Conservation (phyloP, 1,140 invertebrate genomes). For the Drosophila athabasca region DNA sequence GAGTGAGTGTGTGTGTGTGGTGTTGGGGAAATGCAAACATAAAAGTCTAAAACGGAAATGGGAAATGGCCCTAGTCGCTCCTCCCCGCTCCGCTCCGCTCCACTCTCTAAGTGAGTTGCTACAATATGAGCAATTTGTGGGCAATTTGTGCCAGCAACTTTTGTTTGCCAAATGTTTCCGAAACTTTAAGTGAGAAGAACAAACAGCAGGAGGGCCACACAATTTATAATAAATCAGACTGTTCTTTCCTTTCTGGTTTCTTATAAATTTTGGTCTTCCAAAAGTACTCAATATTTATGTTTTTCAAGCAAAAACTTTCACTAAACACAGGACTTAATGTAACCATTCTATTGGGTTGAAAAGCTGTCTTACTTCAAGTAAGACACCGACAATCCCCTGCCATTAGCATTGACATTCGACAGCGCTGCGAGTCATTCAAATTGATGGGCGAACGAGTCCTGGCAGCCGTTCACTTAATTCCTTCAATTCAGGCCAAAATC, state of each 20-base stretch:
- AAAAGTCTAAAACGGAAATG: constrained; percentile 69
- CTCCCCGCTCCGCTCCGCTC: background rate
- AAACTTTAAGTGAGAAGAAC: constrained; percentile 9
- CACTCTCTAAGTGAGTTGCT: constrained; percentile 45
- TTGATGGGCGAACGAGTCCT: background rate
- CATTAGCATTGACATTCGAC: too few relatives aligned
- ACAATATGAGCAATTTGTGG: constrained; percentile 70
- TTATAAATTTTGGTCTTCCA: too few relatives aligned
- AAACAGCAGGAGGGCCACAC: background rate
- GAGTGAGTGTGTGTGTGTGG: background rate
- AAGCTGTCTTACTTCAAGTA: too few relatives aligned
- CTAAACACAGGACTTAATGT: too few relatives aligned
- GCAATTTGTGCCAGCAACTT: constrained; percentile 30
- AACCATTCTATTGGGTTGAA: too few relatives aligned
- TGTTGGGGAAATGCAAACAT: constrained; percentile 57
- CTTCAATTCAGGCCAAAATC: background rate
- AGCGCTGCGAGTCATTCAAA: too few relatives aligned
- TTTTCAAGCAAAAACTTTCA: too few relatives aligned
- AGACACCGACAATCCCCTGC: too few relatives aligned
- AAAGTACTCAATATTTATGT: too few relatives aligned
- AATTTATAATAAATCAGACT: background rate
- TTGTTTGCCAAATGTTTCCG: constrained; percentile 24
- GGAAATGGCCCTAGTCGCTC: constrained; percentile 39
- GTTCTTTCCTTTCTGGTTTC: too few relatives aligned
- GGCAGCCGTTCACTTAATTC: background rate